These are phyloP conservation scores for Urocyon cinereoargenteus DNA, from an alignment of 2,797 vertebrate genomes.

Conservation along the genomic window DNA sequence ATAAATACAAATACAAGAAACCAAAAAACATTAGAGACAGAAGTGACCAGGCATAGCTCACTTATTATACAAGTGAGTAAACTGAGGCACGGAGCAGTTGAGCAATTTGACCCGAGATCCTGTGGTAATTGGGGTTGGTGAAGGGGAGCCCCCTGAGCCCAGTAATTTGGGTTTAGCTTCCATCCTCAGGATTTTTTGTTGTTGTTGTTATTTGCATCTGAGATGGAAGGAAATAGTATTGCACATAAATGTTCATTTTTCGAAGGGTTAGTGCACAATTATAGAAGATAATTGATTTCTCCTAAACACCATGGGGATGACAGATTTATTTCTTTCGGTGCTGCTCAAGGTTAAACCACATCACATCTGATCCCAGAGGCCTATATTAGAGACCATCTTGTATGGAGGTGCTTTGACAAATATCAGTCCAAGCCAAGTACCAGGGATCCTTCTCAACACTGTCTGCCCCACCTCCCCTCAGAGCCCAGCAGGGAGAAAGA, in stretches of 20 bases:
- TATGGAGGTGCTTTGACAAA: not conserved
- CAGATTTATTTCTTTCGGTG: conserved; percentile 45
- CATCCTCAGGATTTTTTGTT: not conserved
- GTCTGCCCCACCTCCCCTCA: no score
- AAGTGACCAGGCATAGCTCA: not conserved
- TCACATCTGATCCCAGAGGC: not conserved
- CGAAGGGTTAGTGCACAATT: not conserved
- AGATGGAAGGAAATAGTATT: not conserved
- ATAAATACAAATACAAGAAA: not conserved
- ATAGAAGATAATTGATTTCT: not conserved
- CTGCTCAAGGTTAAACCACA: not conserved
- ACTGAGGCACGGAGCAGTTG: not conserved
- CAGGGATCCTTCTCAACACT: not conserved
- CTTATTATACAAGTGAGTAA: not conserved
- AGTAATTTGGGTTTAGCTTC: not conserved
- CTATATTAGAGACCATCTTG: not conserved
- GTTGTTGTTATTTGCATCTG: not conserved
- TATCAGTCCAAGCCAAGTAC: not conserved
- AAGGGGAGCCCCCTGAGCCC: not conserved
- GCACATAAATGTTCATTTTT: not conserved
- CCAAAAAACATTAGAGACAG: not conserved
- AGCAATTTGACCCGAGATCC: not conserved
- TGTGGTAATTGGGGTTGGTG: not conserved
- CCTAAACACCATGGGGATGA: not conserved
- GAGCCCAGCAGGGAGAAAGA: conserved; percentile 18